Percentiles rank a stretch among this genome's conserved stretches.
Conservation (phyloP, 2,113 vertebrate genomes). For the Colinus virginianus region DNA sequence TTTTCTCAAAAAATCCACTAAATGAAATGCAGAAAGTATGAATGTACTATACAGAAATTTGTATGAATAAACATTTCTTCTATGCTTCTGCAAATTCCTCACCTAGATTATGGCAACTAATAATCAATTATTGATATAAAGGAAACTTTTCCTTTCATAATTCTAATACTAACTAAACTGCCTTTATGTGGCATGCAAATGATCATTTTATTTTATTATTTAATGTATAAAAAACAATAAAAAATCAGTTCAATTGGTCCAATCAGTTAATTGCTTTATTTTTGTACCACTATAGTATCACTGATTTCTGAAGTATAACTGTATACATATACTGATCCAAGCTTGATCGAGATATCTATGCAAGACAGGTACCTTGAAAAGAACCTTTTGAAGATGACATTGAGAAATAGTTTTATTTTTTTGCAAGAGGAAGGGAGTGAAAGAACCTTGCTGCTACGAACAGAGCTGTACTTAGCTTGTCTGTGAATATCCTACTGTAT, state of each 20-base stretch:
- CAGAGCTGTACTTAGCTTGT: neutral
- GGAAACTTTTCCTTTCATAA: neutral
- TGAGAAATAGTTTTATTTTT: neutral
- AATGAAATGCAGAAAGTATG: neutral
- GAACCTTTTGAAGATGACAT: neutral
- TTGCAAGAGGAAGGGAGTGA: neutral
- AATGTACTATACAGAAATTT: neutral
- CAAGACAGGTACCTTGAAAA: neutral
- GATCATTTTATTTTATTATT: neutral
- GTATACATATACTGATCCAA: neutral
- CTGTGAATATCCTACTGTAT: neutral
- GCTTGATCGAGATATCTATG: neutral
- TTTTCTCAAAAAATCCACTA: neutral
- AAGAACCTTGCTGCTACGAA: neutral
- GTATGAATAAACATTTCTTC: slow-evolving; percentile 5
- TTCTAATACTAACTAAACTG: neutral
- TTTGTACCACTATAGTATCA: neutral
- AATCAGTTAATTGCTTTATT: neutral
- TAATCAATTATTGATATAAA: neutral
- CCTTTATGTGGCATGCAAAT: neutral
- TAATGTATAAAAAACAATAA: neutral
- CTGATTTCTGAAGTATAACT: neutral
- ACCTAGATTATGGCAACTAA: neutral
- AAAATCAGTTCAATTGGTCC: neutral
- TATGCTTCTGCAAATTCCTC: neutral